Base-by-base conservation (phyloP, 2,113 vertebrate genomes). In the Lampris megalopsis region DNA sequence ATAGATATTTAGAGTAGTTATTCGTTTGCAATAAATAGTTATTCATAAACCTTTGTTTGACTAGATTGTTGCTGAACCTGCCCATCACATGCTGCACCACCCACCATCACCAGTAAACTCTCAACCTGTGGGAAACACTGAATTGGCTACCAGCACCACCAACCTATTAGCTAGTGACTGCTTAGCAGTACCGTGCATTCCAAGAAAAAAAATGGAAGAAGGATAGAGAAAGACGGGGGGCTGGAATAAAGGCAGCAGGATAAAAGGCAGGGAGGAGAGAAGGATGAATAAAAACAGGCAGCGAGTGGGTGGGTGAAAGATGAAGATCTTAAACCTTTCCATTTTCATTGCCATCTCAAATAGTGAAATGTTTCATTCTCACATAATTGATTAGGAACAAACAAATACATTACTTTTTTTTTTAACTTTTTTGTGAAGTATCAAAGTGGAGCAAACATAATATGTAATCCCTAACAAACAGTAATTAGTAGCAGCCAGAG, bases 381-480 rank as follows among this genome's bases (percentile, higher is more conserved):
- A 24, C 10, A n/a, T 45, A 63, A 63, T 54, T 49, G 24, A 73
- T 24, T 9, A 48, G 6, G 38, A 9, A 37, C 35, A 54, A 73
- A n/a, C 7, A 65, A 81, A 64, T 50, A 78, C 45, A 38, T 47
- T 47, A 48, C 37, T 77, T 59, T 54, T 67, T 65, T n/a, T 75
- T 47, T 11, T 9, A 5, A 36, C 35, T 38, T 72, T 52, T 50
- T 47, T 63, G 75, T 66, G 42, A 47, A 60, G 40, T 68, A 52
- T 73, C 47, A 71, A 79, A 81, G 42, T 71, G 52, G 73, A 58
- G 75, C 79, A 71, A 76, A 65, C 5, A 41, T 52, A 69, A 50
- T 48, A 45, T 64, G 49, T 66, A 80, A 80, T 73, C 38, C 24
- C 64, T 74, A 68, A 78, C 85, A 70, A 81, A 87, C 81, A 87